Evolutionary conservation across 2,797 vertebrate genomes (phyloP), one percentile per base, ranked within the genome.

Genomic region (Thripadectes ignobilis): DNA sequence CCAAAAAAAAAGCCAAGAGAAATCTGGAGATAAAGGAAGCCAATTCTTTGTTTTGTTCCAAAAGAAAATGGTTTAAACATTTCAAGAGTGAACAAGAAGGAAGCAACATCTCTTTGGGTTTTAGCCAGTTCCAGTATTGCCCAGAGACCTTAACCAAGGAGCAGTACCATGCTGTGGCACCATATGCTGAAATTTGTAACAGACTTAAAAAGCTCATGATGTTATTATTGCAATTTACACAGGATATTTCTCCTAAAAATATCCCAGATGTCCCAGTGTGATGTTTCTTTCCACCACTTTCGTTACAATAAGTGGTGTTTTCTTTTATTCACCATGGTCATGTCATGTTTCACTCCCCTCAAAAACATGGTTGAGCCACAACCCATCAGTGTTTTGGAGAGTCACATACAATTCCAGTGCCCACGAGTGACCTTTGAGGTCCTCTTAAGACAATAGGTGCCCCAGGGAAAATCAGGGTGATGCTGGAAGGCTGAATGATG

Each of bases 71-170:
- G 9, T 59, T 88, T 57, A 84, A 96, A 63, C 8, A 11, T 81
- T 88, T 74, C 27, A 82, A 61, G 92, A 84, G 46, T 30, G 48
- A 95, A 69, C 26, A 68, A 36, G 91, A 85, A 57, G 6, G 34
- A 76, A 89, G 55, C 23, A 83, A 20, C 7, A 46, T 19, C 19
- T 72, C 51, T 36, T 67, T 80, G 34, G 0, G 43, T 86, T 95
- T 79, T 49, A 85, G 83, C 59, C 52, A 71, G 48, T 67, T 92
- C 90, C 75, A 79, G 51, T 67, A 59, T 49, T 90, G 80, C 88
- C 91, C 95, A 95, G 89, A 88, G 93, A 93, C 85, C 83, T 88
- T 76, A 85, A 86, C 77, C 96, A 85, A 93, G 88, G 85, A 94
- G 85, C 59, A 88, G 41, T 46, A 71, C 67, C 95, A 93, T 0